Base-by-base conservation (phyloP, 2,113 vertebrate species). In the Gulo gulo region DNA sequence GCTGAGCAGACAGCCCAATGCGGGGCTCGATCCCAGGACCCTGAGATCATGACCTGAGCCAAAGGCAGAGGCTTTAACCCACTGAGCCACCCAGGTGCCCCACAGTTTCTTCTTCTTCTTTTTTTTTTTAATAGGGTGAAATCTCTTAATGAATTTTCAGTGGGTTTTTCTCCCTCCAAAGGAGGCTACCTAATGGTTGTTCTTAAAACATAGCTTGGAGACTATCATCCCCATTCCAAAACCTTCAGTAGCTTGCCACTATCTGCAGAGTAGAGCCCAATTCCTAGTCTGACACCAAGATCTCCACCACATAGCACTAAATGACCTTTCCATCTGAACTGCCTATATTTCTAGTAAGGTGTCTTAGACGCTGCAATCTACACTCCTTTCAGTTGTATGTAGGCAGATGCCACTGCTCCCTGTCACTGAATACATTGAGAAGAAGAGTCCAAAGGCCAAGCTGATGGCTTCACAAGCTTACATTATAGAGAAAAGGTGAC, bases 151-250 rank as follows among this genome's bases (percentile, higher is more conserved):
- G 57, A 15, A 61, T 47, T 88, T 88, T 34, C 1, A 2, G 2
- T 16, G 4, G 12, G 1, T 45, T 1, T 0, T 13, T 80, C 42
- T 36, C 0, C 47, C 11, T 85, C 15, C 65, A 18, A 34, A 2
- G 12, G 20, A 4, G 15, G 7, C 29, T 39, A 0, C 3, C 21
- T 29, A 26, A 45, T 61, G 18, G 18, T 9, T 29, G 26, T 39
- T 59, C 50, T 29, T 87, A 34, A 97, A n/a, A 24, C 10, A 26
- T 1, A 42, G 34, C 42, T 42, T 92, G 34, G 42, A 90, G 57
- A 14, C 45, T 50, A 7, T 7, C 9, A 42, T 0, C 3, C 4
- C 8, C 52, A n/a, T 26, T 78, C 14, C 21, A 34, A 11, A 7
- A 52, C 1, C 7, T 29, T 57, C 36, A 18, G 29, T 24, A 45